A percentile compares a stretch with the other conserved stretches of the same genome.
Conservation (phyloP, 2,888 invertebrate genomes). For the Elmis aenea region DNA sequence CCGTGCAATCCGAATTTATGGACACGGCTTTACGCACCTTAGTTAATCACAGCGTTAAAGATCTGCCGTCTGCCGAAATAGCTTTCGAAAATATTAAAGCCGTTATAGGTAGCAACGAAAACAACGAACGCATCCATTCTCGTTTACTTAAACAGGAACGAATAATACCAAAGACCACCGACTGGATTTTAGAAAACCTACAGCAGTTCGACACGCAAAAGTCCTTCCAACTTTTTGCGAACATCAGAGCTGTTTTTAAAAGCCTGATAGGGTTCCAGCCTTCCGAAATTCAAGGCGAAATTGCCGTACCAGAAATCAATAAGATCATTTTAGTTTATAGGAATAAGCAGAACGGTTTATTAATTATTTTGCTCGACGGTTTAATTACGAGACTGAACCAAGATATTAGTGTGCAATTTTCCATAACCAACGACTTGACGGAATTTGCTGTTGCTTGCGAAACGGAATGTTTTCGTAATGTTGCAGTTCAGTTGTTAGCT, state of each 20-base stretch:
- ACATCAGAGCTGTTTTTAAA: constrained; percentile 46
- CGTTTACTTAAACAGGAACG: constrained; percentile 46
- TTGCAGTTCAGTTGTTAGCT: constrained; percentile 52
- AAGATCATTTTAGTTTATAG: constrained; percentile 31
- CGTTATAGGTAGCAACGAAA: constrained; percentile 15
- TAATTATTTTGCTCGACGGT: constrained; percentile 50
- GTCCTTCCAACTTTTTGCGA: constrained; percentile 34
- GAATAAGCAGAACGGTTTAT: constrained; percentile 40
- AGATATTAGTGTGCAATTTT: constrained; percentile 37
- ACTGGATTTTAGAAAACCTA: constrained; percentile 29
- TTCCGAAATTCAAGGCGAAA: constrained; percentile 44
- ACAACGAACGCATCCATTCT: constrained; percentile 37
- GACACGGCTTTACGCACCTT: constrained; percentile 39
- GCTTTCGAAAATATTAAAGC: constrained; percentile 38
- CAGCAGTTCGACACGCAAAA: constrained; percentile 15
- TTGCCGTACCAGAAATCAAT: constrained; percentile 45
- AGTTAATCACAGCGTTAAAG: constrained; percentile 30
- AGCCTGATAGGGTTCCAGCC: constrained; percentile 45
- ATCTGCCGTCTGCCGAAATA: constrained; percentile 23
- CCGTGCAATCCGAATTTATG: constrained; percentile 50
- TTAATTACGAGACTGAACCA: constrained; percentile 50
- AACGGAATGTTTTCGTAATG: too few relatives aligned
- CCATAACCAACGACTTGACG: constrained; percentile 40
- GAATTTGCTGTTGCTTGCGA: constrained; percentile 36
- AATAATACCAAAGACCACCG: constrained; percentile 45